A percentile compares a stretch with the other conserved stretches of the same genome.
phyloP scores from a whole-genome alignment of 1,140 invertebrate species.

The Acromyrmex heyeri region DNA sequence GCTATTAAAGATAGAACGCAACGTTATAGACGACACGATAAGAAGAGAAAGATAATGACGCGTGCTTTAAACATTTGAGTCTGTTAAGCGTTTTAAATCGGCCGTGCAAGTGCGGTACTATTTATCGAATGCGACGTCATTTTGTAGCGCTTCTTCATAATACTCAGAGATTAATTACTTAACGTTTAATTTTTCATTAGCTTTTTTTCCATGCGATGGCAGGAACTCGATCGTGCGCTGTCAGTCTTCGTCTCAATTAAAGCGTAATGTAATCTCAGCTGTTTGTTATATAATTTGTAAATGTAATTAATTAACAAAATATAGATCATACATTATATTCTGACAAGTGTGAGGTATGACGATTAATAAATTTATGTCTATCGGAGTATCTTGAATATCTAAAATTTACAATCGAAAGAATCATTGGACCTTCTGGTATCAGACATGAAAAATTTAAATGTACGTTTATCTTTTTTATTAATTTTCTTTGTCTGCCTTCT shows the following conservation, averaged over 20 bases:
- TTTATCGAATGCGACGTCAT: conserved; percentile 36
- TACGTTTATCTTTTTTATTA: neutral
- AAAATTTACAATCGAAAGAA: neutral
- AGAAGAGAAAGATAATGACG: conserved; percentile 39
- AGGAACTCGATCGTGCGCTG: neutral
- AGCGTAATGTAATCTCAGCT: neutral
- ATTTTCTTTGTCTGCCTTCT: neutral
- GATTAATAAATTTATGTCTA: neutral
- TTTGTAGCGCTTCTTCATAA: neutral
- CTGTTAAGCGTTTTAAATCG: conserved; percentile 36
- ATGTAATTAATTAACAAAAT: neutral
- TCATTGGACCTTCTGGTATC: neutral
- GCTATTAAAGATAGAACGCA: conserved; percentile 46
- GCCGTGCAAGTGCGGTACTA: neutral
- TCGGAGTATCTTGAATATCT: neutral
- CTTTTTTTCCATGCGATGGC: neutral
- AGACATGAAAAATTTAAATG: neutral
- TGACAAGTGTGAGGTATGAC: neutral
- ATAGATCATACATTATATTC: neutral
- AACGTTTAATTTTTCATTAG: conserved; percentile 38
- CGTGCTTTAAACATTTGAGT: neutral
- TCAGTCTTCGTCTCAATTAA: neutral
- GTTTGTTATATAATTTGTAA: neutral
- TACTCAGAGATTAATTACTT: neutral
- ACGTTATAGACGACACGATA: conserved; percentile 62